A percentile compares a stretch with the other conserved stretches of the same genome.
Evolutionary conservation across 2,797 vertebrate genomes (phyloP).

Genomic region (Semotilus atromaculatus): DNA sequence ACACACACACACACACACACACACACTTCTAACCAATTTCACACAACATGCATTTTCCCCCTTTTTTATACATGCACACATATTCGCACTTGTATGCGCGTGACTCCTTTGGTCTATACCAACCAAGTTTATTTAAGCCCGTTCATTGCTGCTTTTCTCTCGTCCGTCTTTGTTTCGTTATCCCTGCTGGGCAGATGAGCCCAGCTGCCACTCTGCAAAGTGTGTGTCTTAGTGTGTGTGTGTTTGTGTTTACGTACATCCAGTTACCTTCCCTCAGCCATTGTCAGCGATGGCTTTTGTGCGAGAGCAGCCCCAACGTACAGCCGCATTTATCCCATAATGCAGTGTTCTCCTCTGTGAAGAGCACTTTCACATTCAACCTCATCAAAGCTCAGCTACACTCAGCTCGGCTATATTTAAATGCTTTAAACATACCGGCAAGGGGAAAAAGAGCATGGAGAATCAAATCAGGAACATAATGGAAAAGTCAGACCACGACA

Average conservation of each 20-base stretch:
- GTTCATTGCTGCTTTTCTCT: conserved; percentile 27
- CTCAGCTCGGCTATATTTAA: conserved; percentile 39
- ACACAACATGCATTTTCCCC: not conserved
- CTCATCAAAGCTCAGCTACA: conserved; percentile 38
- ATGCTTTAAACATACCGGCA: conserved; percentile 13
- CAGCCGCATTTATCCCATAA: conserved; percentile 37
- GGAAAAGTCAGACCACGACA: not conserved
- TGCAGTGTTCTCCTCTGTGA: conserved; percentile 37
- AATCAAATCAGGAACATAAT: conserved; percentile 11
- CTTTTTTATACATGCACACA: not conserved
- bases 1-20: too few relatives aligned
- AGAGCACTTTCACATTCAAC: conserved; percentile 34
- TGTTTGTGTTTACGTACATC: conserved; percentile 33
- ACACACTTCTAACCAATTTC: conserved; percentile 17
- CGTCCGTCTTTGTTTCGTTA: conserved; percentile 43
- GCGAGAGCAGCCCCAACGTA: conserved; percentile 22
- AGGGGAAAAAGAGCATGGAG: not conserved
- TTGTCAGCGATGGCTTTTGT: conserved; percentile 32
- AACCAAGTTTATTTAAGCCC: conserved; percentile 9
- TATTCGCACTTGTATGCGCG: not conserved
- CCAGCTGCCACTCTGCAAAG: conserved; percentile 39
- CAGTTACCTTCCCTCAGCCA: conserved; percentile 39
- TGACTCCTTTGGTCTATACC: not conserved
- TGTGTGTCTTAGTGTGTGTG: conserved; percentile 33
- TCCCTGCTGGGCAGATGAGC: conserved; percentile 31